Evolutionary conservation across 1,140 invertebrate species (phyloP).

Genomic region (Gonatopus flavifemur): DNA sequence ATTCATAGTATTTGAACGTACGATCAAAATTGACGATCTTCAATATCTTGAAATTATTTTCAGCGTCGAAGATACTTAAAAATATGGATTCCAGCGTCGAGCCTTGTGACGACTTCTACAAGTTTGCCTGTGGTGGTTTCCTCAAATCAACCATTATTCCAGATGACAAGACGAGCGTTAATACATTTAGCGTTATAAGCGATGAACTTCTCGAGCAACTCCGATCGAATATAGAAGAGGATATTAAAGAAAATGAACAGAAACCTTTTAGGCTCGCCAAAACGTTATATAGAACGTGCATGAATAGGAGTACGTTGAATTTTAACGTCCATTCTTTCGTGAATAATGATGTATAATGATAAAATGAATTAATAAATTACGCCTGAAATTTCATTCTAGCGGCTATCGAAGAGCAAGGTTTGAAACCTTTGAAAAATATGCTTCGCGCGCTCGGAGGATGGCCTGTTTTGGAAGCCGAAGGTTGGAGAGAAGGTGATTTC

Average conservation of each 20-base stretch:
- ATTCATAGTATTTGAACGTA: no score
- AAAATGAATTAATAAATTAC: background rate
- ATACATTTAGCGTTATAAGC: conserved; percentile 77
- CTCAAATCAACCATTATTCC: conserved; percentile 56
- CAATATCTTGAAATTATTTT: conserved; percentile 1
- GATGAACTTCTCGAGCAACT: conserved; percentile 81
- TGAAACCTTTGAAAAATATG: conserved; percentile 70
- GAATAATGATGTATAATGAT: background rate
- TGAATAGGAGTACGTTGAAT: conserved; percentile 75
- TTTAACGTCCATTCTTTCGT: background rate
- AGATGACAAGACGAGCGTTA: conserved; percentile 72
- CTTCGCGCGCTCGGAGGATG: conserved; percentile 82
- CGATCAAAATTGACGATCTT: no score
- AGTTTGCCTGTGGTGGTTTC: conserved; percentile 65
- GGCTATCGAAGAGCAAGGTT: conserved; percentile 72
- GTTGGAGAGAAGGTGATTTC: conserved; percentile 74
- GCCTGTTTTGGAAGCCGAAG: conserved; percentile 80
- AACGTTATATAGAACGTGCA: conserved; percentile 78
- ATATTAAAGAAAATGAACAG: conserved; percentile 65
- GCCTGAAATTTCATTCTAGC: conserved; percentile 54
- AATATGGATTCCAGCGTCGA: conserved; percentile 62
- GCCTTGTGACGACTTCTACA: conserved; percentile 83
- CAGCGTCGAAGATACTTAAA: conserved; percentile 58
- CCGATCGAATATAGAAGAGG: conserved; percentile 71
- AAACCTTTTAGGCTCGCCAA: conserved; percentile 77